These are phyloP conservation scores for Hemicordylus capensis DNA, from an alignment of 2,113 vertebrate species.

Conservation along the genomic window DNA sequence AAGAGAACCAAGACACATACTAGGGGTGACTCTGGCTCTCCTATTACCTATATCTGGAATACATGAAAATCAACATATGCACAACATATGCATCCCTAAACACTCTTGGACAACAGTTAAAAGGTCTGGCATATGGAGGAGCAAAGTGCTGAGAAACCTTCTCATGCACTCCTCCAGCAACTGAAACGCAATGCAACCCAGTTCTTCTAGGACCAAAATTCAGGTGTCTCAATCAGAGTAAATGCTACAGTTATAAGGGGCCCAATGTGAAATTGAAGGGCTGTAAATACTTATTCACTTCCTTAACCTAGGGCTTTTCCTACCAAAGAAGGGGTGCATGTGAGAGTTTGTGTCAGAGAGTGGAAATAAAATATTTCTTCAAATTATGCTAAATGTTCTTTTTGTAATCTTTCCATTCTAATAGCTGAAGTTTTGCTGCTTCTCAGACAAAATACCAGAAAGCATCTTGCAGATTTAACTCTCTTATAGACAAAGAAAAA, in stretches of 20 bases:
- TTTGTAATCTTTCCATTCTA: not conserved
- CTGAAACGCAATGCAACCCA: not conserved
- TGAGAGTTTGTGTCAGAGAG: no score
- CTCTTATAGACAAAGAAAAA: no score
- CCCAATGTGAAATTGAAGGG: no score
- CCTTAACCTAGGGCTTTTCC: not conserved
- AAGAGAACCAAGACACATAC: not conserved
- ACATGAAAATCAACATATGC: not conserved
- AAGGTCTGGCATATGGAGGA: not conserved
- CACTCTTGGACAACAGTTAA: not conserved
- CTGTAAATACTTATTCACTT: not conserved
- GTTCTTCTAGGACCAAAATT: not conserved
- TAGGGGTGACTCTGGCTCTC: not conserved
- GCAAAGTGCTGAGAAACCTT: not conserved
- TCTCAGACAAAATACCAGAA: not conserved
- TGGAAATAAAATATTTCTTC: not conserved
- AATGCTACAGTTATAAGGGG: not conserved
- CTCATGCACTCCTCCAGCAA: not conserved
- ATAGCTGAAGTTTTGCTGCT: not conserved
- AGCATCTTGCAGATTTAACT: not conserved
- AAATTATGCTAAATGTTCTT: not conserved
- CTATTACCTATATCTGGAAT: not conserved
- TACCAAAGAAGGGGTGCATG: no score
- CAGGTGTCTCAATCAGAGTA: not conserved
- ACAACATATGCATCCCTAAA: not conserved